Conservation (phyloP, 1,140 invertebrate species). For the Solen grandis region DNA sequence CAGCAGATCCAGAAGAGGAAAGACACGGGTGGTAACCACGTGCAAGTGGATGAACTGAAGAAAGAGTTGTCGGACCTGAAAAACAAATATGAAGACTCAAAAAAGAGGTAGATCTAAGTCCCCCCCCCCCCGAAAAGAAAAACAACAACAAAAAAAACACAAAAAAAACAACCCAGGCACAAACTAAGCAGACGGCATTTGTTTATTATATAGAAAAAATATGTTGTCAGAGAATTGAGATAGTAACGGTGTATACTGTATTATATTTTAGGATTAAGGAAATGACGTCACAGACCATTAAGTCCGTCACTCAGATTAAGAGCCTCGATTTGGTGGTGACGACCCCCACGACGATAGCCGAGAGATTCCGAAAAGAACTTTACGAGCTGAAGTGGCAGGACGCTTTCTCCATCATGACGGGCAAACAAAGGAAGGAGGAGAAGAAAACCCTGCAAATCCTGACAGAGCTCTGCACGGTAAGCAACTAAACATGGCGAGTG, state of each 20-base stretch:
- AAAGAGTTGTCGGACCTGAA: slow-evolving; percentile 43
- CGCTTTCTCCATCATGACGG: slow-evolving; percentile 25
- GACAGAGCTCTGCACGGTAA: slow-evolving; percentile 45
- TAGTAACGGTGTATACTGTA: too few relatives aligned
- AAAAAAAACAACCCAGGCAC: too few relatives aligned
- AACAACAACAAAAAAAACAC: too few relatives aligned
- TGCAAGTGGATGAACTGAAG: slow-evolving; percentile 10
- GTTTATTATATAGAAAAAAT: too few relatives aligned
- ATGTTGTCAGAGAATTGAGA: too few relatives aligned
- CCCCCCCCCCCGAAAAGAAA: too few relatives aligned
- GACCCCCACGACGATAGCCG: slow-evolving; percentile 39
- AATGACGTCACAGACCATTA: background rate
- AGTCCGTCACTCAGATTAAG: slow-evolving; percentile 10
- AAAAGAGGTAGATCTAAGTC: slow-evolving; percentile 35
- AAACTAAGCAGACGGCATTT: too few relatives aligned
- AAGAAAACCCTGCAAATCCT: slow-evolving; percentile 43
- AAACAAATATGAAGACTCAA: slow-evolving; percentile 40
- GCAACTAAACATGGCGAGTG: too few relatives aligned
- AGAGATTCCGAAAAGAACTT: slow-evolving; percentile 41
- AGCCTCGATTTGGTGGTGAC: slow-evolving; percentile 37
- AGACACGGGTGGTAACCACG: slow-evolving; percentile 7
- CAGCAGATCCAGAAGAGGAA: slow-evolving; percentile 41
- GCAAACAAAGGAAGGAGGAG: slow-evolving; percentile 26
- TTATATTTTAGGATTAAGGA: slow-evolving; percentile 47
- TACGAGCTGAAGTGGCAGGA: slow-evolving; percentile 39